Evolutionary conservation across 1,140 invertebrate genomes (phyloP).

Genomic region (Leptinotarsa defecta): DNA sequence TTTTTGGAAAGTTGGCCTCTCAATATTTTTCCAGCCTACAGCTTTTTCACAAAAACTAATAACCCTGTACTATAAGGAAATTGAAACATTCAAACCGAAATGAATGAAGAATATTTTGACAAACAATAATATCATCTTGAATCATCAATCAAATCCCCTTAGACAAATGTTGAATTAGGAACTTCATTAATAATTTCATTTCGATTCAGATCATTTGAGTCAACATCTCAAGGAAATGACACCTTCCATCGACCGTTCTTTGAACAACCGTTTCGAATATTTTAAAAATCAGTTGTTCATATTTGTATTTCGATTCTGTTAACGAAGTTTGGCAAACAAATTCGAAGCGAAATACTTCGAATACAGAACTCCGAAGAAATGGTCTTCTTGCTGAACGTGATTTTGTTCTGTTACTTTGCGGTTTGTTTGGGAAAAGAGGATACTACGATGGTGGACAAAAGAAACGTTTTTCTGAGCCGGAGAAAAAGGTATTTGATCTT

Average conservation of each 20-base stretch:
- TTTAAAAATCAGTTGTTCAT: conserved; percentile 1
- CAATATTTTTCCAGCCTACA: no score
- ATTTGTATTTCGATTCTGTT: conserved; percentile 14
- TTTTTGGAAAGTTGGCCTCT: no score
- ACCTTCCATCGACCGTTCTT: not conserved
- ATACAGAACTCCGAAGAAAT: not conserved
- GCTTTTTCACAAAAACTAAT: no score
- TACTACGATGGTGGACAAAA: conserved; percentile 29
- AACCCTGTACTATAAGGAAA: no score
- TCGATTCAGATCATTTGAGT: not conserved
- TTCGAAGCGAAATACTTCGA: not conserved
- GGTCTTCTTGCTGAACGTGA: conserved; percentile 6
- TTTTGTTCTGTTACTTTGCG: conserved; percentile 5
- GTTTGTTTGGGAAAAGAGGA: not conserved
- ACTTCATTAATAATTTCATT: not conserved
- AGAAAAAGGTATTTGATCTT: conserved; percentile 42
- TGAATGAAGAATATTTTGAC: no score
- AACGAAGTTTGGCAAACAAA: conserved; percentile 1
- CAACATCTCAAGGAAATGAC: conserved; percentile 1
- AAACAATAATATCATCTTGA: no score
- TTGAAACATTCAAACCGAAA: no score
- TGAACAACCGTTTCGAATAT: not conserved
- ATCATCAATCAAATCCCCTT: no score
- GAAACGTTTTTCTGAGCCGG: conserved; percentile 41
- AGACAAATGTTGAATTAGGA: not conserved